Evolutionary conservation across 92 coral and sea anemone genomes (phyloP).

Genomic region (Virgularia gustaviana): DNA sequence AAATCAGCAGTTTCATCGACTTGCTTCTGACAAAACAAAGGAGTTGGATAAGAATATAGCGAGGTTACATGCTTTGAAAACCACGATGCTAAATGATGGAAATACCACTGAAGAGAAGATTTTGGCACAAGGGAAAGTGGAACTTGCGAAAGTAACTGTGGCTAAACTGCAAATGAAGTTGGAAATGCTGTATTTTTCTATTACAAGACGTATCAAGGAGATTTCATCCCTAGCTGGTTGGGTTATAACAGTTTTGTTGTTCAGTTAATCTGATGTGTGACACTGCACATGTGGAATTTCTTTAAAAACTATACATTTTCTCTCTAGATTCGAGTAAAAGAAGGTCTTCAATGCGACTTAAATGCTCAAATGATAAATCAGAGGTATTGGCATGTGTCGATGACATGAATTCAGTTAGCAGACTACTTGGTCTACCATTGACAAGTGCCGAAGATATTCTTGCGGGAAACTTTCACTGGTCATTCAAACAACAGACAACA

Average conservation of each 20-base stretch:
- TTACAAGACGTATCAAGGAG: slow-evolving; percentile 8
- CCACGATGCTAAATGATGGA: background rate
- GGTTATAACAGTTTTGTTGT: background rate
- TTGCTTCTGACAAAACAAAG: background rate
- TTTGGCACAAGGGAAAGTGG: background rate
- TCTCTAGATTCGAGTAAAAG: slow-evolving; percentile 5
- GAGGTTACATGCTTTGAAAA: background rate
- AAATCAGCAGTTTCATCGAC: background rate
- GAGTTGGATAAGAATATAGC: slow-evolving; percentile 7
- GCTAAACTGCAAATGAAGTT: background rate
- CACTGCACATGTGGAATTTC: background rate
- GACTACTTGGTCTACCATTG: background rate
- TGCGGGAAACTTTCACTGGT: slow-evolving; percentile 16
- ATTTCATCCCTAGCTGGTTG: slow-evolving; percentile 18
- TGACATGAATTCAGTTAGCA: slow-evolving; percentile 1
- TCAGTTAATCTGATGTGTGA: background rate
- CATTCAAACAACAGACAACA: background rate
- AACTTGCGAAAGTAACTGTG: background rate
- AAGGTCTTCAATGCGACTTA: slow-evolving; percentile 4
- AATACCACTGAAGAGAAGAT: slow-evolving; percentile 6
- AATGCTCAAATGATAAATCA: slow-evolving; percentile 4
- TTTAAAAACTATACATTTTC: background rate
- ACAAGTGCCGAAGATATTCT: slow-evolving; percentile 19
- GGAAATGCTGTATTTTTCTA: slow-evolving; percentile 16
- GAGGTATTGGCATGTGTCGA: background rate